Evolutionary conservation across 2,113 vertebrate species (phyloP).

Genomic region (Anolis carolinensis): DNA sequence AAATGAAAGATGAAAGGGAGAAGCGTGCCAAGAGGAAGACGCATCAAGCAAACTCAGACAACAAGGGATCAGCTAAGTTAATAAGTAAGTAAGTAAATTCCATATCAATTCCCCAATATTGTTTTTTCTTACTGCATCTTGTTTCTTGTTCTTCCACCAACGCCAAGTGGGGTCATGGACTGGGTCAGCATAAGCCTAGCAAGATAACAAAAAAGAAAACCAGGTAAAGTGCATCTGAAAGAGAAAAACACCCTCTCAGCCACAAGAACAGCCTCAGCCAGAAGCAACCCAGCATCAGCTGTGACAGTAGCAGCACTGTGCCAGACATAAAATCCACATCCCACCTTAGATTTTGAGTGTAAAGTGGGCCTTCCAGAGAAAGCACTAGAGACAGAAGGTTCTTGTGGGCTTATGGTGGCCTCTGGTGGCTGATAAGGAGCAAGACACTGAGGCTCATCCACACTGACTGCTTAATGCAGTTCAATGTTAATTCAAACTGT

Average conservation of each 20-base stretch:
- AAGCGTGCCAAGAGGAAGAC: no score
- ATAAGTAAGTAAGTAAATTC: no score
- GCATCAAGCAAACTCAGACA: no score
- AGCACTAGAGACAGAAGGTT: background rate
- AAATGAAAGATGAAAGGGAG: no score
- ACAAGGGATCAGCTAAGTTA: no score
- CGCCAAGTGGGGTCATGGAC: constrained; percentile 67
- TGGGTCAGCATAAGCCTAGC: constrained; percentile 64
- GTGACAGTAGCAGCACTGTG: background rate
- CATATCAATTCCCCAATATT: no score
- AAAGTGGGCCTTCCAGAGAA: background rate
- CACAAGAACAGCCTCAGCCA: background rate
- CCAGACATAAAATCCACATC: background rate
- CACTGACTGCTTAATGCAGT: no score
- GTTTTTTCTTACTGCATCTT: constrained; percentile 41
- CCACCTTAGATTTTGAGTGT: background rate
- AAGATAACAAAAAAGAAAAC: background rate
- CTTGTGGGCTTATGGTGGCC: background rate
- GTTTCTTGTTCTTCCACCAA: constrained; percentile 66
- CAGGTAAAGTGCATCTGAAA: no score
- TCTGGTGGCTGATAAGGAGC: background rate
- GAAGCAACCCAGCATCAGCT: background rate
- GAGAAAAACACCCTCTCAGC: no score
- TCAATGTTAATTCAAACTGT: no score
- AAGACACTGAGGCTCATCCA: background rate